phyloP scores from a whole-genome alignment of 2,113 vertebrate genomes.

The Coptodon rendalli region DNA sequence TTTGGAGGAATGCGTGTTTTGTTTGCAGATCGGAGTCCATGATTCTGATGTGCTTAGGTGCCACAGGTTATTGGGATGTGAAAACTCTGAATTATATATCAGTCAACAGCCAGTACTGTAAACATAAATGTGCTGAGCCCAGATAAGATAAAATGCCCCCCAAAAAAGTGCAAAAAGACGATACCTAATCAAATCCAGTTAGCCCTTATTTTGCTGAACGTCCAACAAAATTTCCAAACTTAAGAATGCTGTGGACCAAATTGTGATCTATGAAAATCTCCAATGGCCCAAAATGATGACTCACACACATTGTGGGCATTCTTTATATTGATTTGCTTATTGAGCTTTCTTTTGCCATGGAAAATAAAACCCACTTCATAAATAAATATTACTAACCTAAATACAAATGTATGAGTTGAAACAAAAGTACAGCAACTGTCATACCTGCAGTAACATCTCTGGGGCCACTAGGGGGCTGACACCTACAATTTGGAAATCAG shows the following conservation, averaged over 20 bases:
- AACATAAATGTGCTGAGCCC: background rate
- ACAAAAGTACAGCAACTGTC: background rate
- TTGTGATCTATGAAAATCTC: background rate
- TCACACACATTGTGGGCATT: background rate
- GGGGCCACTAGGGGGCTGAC: background rate
- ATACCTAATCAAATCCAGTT: background rate
- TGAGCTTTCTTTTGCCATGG: background rate
- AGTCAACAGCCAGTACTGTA: background rate
- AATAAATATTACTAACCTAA: background rate
- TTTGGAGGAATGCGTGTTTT: background rate
- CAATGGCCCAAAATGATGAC: background rate
- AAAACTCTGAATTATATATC: background rate
- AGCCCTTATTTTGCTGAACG: background rate
- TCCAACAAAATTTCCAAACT: background rate
- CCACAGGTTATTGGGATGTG: accelerated
- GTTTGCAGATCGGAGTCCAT: background rate
- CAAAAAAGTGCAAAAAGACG: background rate
- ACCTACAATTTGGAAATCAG: background rate
- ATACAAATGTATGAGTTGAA: background rate
- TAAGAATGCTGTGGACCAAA: background rate
- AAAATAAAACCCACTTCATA: background rate
- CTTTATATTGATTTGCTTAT: background rate
- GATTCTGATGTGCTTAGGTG: background rate
- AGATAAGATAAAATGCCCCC: background rate
- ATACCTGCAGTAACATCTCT: background rate